Base-by-base conservation (phyloP, 92 coral and sea anemone species). In the Phenganax marumi region DNA sequence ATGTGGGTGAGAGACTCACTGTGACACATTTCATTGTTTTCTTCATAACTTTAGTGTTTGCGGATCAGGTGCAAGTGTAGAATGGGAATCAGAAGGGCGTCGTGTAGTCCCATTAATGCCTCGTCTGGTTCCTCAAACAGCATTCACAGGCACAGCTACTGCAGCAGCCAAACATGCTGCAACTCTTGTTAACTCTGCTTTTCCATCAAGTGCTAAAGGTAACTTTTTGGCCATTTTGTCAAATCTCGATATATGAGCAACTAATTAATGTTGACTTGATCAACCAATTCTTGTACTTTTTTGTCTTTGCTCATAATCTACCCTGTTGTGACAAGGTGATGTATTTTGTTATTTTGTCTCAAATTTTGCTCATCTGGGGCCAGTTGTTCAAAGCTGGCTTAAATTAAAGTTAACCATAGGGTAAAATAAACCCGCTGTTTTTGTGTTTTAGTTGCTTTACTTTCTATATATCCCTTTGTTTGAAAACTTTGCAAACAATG, bases 41-140 rank as follows among this genome's bases (percentile, higher is more conserved):
- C 23, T 39, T 10, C 70, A 57, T 12, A 43, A 58, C 43, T 65
- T 21, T 18, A 96, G 99, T 83, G 92, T 96, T 23, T 91, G 90
- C 85, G 99, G 99, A 49, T 91, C 99, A 43, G 97, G 93, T 47
- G 93, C 96, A 74, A 85, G 93, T 83, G 94, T 97, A 7, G 99
- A 96, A 65, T 96, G 99, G 99, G 99, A 97, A 70, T 97, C 99
- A 53, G 99, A 96, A 75, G 99, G 99, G 21, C 85, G 96, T 51
- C 84, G 99, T 68, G 91, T 93, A 73, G 99, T 96, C 26, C 99
- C 99, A 9, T 88, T 96, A 12, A 96, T 96, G 99, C 99, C 99
- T 63, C 97, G 99, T 56, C 99, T 96, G 77, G 99, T 96, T 16
- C 99, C 99, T 19, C 99, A 96, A 81, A 96, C 99, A 46, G 97